Evolutionary conservation across 2,888 invertebrate species (phyloP).

Genomic region (Muscina levida): DNA sequence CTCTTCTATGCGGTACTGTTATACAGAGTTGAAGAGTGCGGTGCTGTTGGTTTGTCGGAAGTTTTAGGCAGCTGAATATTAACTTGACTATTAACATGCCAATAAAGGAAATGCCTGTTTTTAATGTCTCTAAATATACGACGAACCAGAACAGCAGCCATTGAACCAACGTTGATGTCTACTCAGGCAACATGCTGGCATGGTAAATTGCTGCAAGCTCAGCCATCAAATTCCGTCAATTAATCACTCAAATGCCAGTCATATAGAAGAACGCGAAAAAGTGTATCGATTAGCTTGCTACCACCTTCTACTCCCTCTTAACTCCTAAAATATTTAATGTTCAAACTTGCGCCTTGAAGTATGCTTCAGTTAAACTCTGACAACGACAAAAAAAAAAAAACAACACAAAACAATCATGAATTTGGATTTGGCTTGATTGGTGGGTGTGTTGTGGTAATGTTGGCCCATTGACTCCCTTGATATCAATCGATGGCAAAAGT

Average conservation of each 20-base stretch:
- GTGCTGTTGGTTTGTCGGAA: background rate
- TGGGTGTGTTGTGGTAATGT: slow-evolving; percentile 1
- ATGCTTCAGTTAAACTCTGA: slow-evolving; percentile 19
- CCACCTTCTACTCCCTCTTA: background rate
- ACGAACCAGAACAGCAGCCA: slow-evolving; percentile 1
- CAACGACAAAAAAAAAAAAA: background rate
- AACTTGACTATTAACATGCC: slow-evolving; percentile 71
- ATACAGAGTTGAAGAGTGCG: background rate
- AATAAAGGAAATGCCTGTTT: slow-evolving; percentile 70
- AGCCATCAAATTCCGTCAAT: slow-evolving; percentile 72
- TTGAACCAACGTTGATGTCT: slow-evolving; percentile 8
- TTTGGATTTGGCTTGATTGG: background rate
- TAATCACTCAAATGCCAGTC: slow-evolving; percentile 72
- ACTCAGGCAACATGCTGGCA: background rate
- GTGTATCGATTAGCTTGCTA: background rate
- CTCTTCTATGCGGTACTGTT: background rate
- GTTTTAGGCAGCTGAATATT: slow-evolving; percentile 4
- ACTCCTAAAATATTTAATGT: background rate
- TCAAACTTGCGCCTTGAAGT: slow-evolving; percentile 22
- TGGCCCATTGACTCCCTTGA: background rate
- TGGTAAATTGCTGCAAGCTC: slow-evolving; percentile 60
- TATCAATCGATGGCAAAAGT: background rate
- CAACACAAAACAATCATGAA: background rate
- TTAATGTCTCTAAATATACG: slow-evolving; percentile 26
- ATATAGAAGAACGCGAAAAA: background rate